Evolutionary conservation across 2,113 vertebrate genomes (phyloP).

Genomic region (Oncorhynchus masou): DNA sequence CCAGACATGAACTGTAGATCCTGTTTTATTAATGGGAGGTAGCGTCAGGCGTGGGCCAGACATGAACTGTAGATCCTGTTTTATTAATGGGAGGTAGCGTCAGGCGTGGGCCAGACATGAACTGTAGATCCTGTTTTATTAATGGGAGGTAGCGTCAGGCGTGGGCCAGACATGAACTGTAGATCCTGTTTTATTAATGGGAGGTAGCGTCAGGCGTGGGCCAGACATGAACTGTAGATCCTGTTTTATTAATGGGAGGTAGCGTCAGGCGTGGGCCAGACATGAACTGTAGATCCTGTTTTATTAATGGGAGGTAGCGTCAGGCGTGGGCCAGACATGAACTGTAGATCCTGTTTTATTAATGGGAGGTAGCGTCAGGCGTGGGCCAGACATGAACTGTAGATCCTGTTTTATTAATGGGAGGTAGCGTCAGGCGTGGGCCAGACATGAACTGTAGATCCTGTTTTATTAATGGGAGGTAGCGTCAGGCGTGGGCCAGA

Average conservation of each 20-base stretch:
- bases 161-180: neutral
- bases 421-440: neutral
- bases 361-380: neutral
- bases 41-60: neutral
- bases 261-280: neutral
- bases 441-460: neutral
- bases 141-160: neutral
- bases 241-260: neutral
- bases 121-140: neutral
- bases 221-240: neutral
- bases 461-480: neutral
- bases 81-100: neutral
- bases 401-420: neutral
- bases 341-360: neutral
- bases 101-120: neutral
- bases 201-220: neutral
- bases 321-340: neutral
- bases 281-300: neutral
- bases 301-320: neutral
- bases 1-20: neutral
- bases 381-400: neutral
- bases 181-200: neutral
- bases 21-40: neutral
- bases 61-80: neutral
- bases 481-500: neutral